Conservation (phyloP, 2,888 invertebrate species). For the Apamea anceps region DNA sequence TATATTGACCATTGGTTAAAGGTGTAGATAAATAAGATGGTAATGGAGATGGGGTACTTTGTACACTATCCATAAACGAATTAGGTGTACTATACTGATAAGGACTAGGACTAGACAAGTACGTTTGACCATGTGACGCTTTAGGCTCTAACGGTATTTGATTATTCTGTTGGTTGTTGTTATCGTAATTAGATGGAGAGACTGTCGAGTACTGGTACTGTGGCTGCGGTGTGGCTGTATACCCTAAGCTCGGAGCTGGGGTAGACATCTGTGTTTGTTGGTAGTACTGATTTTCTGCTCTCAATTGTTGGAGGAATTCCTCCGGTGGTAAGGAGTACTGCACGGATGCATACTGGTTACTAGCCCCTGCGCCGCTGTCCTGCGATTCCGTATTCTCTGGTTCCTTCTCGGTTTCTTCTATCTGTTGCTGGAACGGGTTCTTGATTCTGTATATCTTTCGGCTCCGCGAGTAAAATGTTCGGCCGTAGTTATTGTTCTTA, state of each 20-base stretch:
- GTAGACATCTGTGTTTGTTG: constrained; percentile 81
- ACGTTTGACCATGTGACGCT: constrained; percentile 75
- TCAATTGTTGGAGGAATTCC: constrained; percentile 86
- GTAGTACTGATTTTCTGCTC: constrained; percentile 83
- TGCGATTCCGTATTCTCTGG: constrained; percentile 73
- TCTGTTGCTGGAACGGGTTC: constrained; percentile 85
- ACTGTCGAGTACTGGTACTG: constrained; percentile 85
- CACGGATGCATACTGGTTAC: constrained; percentile 87
- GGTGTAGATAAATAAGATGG: constrained; percentile 82
- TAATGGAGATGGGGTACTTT: constrained; percentile 83
- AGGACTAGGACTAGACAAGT: constrained; percentile 75
- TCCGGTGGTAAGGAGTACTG: constrained; percentile 89
- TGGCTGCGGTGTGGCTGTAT: constrained; percentile 86
- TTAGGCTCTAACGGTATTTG: constrained; percentile 80
- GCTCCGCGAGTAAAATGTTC: constrained; percentile 76
- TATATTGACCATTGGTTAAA: constrained; percentile 80
- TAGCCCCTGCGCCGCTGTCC: constrained; percentile 85
- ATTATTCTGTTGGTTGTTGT: constrained; percentile 76
- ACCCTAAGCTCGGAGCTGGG: constrained; percentile 79
- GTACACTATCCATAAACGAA: constrained; percentile 77
- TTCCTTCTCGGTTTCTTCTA: constrained; percentile 75
- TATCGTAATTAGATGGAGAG: constrained; percentile 78
- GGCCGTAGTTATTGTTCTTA: constrained; percentile 78
- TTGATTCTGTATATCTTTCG: constrained; percentile 86
- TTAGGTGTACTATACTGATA: constrained; percentile 81